Base-by-base conservation (phyloP, 2,797 vertebrate genomes). In the Clarias pachynema region DNA sequence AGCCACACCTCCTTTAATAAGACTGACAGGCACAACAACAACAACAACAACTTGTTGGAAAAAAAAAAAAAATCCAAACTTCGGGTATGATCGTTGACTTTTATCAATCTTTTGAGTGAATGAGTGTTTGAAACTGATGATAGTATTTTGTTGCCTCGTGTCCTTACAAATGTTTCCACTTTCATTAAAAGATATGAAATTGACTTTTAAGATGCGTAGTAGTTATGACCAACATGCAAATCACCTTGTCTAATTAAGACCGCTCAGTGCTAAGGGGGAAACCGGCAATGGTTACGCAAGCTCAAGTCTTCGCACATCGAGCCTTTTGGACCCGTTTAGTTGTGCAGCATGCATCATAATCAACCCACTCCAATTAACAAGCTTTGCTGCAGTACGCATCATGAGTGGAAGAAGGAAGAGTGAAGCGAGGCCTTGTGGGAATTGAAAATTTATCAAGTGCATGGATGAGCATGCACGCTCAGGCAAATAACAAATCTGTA, bases 331-430 rank as follows among this genome's bases (percentile, higher is more conserved):
- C 60, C 5, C 15, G 62, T 80, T 86, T 75, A 83, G 72, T 29
- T 14, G 70, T 22, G 65, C 60, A 12, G 15, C 15, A 44, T 26
- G 62, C 79, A 82, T 86, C 72, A 69, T 49, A 75, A 80, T 85
- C 63, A 57, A 37, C 85, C 80, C 81, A 81, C 85, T 87, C 79
- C 73, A 57, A 83, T 79, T 79, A 86, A 82, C 85, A 44, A 65
- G 66, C 81, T 82, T 85, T 37, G 53, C 83, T 82, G 72, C 78
- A 37, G 75, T 31, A 40, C 70, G 87, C 79, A 79, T 86, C 79
- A 84, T 70, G 37, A 79, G 72, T 65, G 56, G 77, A 72, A 78
- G 83, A 79, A 85, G 69, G 83, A 53, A 57, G 63, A 79, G 31
- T 31, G 63, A 85, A 73, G 63, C 80, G 69, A 79, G 60, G 83